Evolutionary conservation across 2,797 vertebrate species (phyloP).

Genomic region (Monodelphis domestica): DNA sequence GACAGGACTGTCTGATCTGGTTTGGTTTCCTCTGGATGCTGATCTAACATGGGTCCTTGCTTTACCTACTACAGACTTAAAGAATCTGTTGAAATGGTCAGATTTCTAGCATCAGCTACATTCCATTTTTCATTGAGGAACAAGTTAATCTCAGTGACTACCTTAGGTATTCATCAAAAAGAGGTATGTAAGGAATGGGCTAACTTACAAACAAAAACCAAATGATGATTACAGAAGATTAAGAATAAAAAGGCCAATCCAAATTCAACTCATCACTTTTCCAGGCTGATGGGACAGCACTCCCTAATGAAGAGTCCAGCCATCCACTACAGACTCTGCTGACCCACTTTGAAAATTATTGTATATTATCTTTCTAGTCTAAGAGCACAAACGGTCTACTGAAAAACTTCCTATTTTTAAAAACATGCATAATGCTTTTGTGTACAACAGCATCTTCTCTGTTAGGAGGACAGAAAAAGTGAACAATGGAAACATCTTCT

Average conservation of each 20-base stretch:
- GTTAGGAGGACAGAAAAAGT: neutral
- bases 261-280: too few relatives aligned
- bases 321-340: neutral
- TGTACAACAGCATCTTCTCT: neutral
- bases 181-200: too few relatives aligned
- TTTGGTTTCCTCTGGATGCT: neutral
- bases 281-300: accelerated
- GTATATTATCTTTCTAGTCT: neutral
- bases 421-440: neutral
- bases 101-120: neutral
- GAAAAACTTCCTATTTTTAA: neutral
- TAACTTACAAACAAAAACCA: neutral
- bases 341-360: too few relatives aligned
- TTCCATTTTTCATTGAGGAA: neutral
- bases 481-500: accelerated
- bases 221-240: neutral
- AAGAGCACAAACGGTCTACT: neutral
- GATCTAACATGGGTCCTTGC: neutral
- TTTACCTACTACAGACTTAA: neutral
- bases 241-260: neutral
- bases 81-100: neutral
- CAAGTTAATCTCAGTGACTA: neutral
- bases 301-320: neutral
- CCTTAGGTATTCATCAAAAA: neutral
- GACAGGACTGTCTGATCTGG: neutral